Evolutionary conservation across 2,888 invertebrate genomes (phyloP).

Genomic region (Volucella bombylans): DNA sequence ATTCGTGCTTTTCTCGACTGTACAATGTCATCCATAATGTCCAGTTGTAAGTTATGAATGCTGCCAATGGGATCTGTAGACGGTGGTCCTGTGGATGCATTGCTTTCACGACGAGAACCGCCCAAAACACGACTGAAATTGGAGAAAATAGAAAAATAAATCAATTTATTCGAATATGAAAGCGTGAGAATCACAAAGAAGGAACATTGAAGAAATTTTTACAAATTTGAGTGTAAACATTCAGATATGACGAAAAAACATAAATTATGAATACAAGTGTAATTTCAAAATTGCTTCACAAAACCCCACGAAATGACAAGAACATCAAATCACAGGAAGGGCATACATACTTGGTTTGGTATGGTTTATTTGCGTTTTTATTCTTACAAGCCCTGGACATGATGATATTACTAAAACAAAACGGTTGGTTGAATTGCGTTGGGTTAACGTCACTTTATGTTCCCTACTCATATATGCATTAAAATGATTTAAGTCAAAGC

Average conservation of each 20-base stretch:
- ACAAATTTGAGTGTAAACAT: too few species aligned
- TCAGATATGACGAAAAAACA: too few species aligned
- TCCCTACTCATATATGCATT: slow-evolving; percentile 25
- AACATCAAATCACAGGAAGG: too few species aligned
- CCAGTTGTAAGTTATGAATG: slow-evolving; percentile 91
- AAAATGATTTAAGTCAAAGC: slow-evolving; percentile 33
- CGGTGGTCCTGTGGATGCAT: slow-evolving; percentile 85
- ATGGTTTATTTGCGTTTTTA: too few species aligned
- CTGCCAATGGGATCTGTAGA: slow-evolving; percentile 89
- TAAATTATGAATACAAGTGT: too few species aligned
- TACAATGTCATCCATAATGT: slow-evolving; percentile 94
- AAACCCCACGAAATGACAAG: too few species aligned
- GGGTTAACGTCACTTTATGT: background rate
- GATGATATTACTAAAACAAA: background rate
- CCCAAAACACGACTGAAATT: slow-evolving; percentile 82
- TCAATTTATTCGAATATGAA: slow-evolving; percentile 68
- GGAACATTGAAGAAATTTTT: too few species aligned
- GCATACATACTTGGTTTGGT: too few species aligned
- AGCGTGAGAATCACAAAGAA: background rate
- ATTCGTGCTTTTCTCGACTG: slow-evolving; percentile 91
- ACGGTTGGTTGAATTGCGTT: background rate
- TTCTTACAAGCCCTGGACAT: background rate
- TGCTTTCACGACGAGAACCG: slow-evolving; percentile 81
- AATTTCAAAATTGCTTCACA: too few species aligned
- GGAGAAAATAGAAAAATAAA: background rate